phyloP scores from a whole-genome alignment of 2,888 invertebrate genomes.

The Limnephilus rhombicus region DNA sequence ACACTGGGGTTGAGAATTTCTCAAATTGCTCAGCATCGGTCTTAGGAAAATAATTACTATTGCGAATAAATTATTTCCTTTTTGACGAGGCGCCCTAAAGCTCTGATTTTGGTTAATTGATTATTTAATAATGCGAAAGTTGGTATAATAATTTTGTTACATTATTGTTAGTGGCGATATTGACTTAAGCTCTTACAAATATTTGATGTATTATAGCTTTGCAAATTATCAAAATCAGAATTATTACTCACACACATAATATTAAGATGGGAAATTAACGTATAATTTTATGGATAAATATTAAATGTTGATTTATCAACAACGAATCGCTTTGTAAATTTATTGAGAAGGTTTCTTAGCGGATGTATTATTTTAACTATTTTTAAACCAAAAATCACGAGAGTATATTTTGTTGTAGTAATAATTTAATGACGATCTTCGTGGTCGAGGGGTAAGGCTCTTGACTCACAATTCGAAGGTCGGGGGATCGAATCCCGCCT shows the following conservation, averaged over 20 bases:
- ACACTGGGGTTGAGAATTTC: background rate
- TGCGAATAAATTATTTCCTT: background rate
- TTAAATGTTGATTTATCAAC: too few species aligned
- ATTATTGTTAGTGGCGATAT: background rate
- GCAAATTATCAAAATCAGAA: background rate
- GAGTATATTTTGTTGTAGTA: too few species aligned
- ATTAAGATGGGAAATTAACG: too few species aligned
- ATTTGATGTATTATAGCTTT: background rate
- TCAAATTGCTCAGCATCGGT: conserved; percentile 16
- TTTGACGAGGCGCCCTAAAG: background rate
- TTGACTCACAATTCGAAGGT: too few species aligned
- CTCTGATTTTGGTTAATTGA: background rate
- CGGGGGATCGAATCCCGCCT: too few species aligned
- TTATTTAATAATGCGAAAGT: background rate
- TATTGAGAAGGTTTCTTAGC: too few species aligned
- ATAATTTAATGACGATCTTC: too few species aligned
- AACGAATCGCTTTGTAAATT: too few species aligned
- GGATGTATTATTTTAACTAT: too few species aligned
- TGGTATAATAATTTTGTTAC: background rate
- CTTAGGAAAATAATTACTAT: conserved; percentile 21
- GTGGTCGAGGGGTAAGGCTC: too few species aligned
- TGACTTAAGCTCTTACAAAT: background rate
- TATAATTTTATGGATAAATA: background rate
- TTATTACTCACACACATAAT: background rate
- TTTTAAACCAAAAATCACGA: too few species aligned